Conservation (phyloP, 1,140 invertebrate genomes). For the Ephestia elutella region DNA sequence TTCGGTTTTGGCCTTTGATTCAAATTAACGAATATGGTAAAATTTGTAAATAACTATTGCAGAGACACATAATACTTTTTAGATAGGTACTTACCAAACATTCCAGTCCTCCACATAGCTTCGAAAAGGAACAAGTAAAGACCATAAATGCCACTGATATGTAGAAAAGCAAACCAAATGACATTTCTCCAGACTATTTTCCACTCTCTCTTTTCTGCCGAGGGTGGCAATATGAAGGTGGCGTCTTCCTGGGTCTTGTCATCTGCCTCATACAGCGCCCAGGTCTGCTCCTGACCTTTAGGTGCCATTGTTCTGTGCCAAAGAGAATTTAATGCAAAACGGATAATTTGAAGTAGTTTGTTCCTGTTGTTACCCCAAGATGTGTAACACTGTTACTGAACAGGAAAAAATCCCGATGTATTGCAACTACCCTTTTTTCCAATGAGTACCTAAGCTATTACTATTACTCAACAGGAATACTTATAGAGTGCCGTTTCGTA, state of each 20-base stretch:
- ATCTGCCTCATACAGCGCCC: conserved; percentile 48
- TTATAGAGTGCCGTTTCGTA: too few relatives aligned
- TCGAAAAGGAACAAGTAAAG: conserved; percentile 79
- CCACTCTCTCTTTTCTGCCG: conserved; percentile 71
- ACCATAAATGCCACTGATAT: conserved; percentile 83
- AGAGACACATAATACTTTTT: not conserved
- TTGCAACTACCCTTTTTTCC: too few relatives aligned
- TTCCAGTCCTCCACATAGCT: conserved; percentile 78
- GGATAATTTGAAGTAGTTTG: too few relatives aligned
- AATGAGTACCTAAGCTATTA: too few relatives aligned
- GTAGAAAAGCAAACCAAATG: conserved; percentile 80
- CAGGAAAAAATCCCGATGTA: too few relatives aligned
- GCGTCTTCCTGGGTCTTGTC: conserved; percentile 28
- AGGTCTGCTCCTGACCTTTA: conserved; percentile 45
- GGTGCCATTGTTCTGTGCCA: conserved; percentile 43
- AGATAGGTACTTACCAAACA: conserved; percentile 79
- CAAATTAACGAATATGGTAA: too few relatives aligned
- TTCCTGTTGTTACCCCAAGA: too few relatives aligned
- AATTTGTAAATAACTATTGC: too few relatives aligned
- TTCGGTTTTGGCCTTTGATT: too few relatives aligned
- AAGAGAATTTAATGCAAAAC: too few relatives aligned
- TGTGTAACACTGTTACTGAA: too few relatives aligned
- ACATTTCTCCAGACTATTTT: conserved; percentile 87
- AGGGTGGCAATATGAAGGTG: conserved; percentile 32
- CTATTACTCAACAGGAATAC: too few relatives aligned